Percentiles rank a stretch among this genome's conserved stretches.
phyloP scores from a whole-genome alignment of 2,888 invertebrate species.

The Cerceris rybyensis region DNA sequence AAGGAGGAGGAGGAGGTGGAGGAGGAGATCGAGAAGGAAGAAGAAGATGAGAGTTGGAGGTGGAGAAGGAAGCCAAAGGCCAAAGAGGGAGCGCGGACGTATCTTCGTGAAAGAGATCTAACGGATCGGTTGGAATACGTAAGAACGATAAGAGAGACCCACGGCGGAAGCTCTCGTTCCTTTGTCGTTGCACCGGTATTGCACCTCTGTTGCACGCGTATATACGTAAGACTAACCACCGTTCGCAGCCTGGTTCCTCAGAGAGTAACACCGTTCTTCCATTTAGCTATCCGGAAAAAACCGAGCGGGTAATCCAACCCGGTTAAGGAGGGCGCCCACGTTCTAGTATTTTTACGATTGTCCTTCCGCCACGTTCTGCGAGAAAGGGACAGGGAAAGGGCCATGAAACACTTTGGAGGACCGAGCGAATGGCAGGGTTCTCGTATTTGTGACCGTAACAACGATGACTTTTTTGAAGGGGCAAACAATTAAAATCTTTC shows the following conservation, averaged over 20 bases:
- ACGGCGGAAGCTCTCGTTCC: conserved; percentile 70
- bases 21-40: conserved; percentile 14
- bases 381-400: conserved; percentile 10
- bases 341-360: conserved; percentile 13
- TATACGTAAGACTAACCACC: conserved; percentile 68
- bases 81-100: conserved; percentile 56
- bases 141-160: conserved; percentile 60
- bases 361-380: conserved; percentile 1
- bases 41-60: conserved; percentile 20
- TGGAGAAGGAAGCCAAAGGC: conserved; percentile 56
- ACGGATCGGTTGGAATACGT: conserved; percentile 66
- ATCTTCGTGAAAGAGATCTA: conserved; percentile 68
- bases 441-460: too few species aligned
- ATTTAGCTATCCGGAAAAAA: conserved; percentile 78
- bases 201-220: conserved; percentile 48
- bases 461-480: too few species aligned
- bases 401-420: not conserved
- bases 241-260: conserved; percentile 64
- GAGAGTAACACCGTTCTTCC: conserved; percentile 78
- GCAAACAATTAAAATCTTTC: too few species aligned
- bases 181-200: conserved; percentile 67
- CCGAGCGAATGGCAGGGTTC: too few species aligned
- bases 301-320: conserved; percentile 31
- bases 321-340: conserved; percentile 32
- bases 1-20: conserved; percentile 24